Percentiles rank a stretch among this genome's conserved stretches.
phyloP scores from a whole-genome alignment of 2,113 vertebrate species.

The Gopherus flavomarginatus region DNA sequence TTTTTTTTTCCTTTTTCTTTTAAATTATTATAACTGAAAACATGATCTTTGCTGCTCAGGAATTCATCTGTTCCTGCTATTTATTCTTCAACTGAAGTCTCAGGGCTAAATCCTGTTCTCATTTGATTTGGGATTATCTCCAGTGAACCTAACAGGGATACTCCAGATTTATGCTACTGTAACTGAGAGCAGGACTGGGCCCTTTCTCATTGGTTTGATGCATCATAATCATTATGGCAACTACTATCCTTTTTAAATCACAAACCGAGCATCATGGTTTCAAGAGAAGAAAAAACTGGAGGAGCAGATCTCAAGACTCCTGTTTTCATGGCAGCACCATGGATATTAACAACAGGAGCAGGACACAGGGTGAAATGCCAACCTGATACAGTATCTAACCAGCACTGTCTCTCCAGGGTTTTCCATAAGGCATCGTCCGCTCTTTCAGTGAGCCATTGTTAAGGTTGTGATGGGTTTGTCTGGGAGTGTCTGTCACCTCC shows the following conservation, averaged over 20 bases:
- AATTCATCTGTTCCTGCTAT: conserved; percentile 63
- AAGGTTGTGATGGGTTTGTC: background rate
- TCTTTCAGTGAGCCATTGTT: background rate
- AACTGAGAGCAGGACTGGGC: background rate
- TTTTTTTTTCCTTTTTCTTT: background rate
- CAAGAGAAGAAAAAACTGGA: background rate
- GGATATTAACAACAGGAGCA: accelerated
- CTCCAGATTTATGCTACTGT: background rate
- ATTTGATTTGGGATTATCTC: background rate
- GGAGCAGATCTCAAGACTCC: background rate
- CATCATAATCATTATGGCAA: background rate
- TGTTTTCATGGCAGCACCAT: background rate
- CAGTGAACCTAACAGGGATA: background rate
- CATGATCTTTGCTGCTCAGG: conserved; percentile 24
- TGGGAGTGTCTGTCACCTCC: background rate
- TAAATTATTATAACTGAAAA: conserved; percentile 29
- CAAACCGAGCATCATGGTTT: accelerated
- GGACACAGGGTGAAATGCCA: background rate
- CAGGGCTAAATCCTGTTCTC: conserved; percentile 18
- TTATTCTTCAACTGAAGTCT: conserved; percentile 36
- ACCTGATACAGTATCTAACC: accelerated
- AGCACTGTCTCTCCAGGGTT: accelerated
- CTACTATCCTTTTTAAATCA: accelerated
- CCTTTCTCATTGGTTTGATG: background rate
- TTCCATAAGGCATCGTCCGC: background rate